A percentile compares a stretch with the other conserved stretches of the same genome.
Evolutionary conservation across 2,888 invertebrate genomes (phyloP).

Genomic region (Andricus quercusramuli): DNA sequence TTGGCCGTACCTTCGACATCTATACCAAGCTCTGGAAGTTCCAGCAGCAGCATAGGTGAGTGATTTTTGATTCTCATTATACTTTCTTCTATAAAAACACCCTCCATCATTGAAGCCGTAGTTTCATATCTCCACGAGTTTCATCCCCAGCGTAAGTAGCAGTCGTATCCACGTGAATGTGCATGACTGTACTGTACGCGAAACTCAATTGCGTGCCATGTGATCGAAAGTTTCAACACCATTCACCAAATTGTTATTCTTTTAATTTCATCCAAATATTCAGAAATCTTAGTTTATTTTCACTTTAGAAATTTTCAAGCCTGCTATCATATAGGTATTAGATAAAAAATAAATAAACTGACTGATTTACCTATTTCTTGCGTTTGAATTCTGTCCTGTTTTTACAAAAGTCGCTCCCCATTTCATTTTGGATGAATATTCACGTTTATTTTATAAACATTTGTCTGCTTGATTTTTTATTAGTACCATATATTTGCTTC

Average conservation of each 20-base stretch:
- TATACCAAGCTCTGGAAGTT: constrained; percentile 99
- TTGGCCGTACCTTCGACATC: constrained; percentile 97
- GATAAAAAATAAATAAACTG: neutral
- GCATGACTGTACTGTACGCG: neutral
- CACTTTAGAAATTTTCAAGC: neutral
- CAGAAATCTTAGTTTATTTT: neutral
- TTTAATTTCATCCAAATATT: neutral
- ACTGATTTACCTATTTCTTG: neutral
- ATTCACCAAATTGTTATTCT: neutral
- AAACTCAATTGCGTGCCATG: constrained; percentile 4
- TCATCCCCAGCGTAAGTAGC: neutral
- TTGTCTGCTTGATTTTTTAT: neutral
- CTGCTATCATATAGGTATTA: neutral
- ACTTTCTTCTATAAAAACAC: neutral
- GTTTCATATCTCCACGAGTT: neutral
- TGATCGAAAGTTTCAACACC: neutral
- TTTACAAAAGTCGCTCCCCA: neutral
- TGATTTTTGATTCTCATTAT: neutral
- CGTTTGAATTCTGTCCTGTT: neutral
- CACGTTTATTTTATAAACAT: neutral
- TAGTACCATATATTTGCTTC: neutral
- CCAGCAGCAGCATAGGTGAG: constrained; percentile 95
- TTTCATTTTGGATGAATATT: neutral
- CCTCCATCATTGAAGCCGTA: neutral
- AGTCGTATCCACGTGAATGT: constrained; percentile 12